These are phyloP conservation scores for Chlorops oryzae DNA, from an alignment of 1,140 invertebrate species.

Conservation along the genomic window DNA sequence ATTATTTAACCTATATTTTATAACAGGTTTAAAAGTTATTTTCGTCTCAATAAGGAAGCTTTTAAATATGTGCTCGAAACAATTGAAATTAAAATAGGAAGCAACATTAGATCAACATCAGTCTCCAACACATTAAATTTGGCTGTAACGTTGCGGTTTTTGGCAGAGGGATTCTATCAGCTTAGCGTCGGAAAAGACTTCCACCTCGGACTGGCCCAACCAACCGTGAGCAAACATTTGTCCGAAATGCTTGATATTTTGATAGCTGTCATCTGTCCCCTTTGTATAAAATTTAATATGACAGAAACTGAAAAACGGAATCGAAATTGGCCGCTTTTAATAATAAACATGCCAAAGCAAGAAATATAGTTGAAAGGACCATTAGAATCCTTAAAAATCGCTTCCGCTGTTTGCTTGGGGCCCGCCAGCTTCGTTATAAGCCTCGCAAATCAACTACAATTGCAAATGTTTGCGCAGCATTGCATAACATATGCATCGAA, in stretches of 20 bases:
- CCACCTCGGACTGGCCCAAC: not conserved
- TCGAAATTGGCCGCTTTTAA: too few relatives aligned
- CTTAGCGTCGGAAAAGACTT: not conserved
- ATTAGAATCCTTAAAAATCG: constrained; percentile 3
- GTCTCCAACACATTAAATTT: not conserved
- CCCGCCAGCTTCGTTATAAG: too few relatives aligned
- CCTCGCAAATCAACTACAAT: too few relatives aligned
- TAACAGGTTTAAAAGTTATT: not conserved
- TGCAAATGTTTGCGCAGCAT: not conserved
- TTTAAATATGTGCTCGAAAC: not conserved
- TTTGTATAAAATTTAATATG: too few relatives aligned
- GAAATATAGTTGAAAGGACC: constrained; percentile 8
- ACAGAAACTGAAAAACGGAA: too few relatives aligned
- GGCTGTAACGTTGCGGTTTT: not conserved
- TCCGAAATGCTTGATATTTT: too few relatives aligned
- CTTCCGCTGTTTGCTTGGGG: not conserved
- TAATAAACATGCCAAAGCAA: constrained; percentile 6
- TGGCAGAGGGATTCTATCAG: not conserved
- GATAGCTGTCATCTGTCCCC: too few relatives aligned
- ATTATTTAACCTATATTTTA: too few relatives aligned
- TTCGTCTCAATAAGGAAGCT: too few relatives aligned
- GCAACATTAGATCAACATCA: not conserved
- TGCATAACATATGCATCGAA: constrained; percentile 4
- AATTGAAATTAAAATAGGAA: not conserved
- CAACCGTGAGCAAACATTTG: not conserved